Percentiles rank a stretch among this genome's conserved stretches.
These are phyloP conservation scores for Oncorhynchus keta DNA, from an alignment of 2,113 vertebrate genomes.

Conservation along the genomic window DNA sequence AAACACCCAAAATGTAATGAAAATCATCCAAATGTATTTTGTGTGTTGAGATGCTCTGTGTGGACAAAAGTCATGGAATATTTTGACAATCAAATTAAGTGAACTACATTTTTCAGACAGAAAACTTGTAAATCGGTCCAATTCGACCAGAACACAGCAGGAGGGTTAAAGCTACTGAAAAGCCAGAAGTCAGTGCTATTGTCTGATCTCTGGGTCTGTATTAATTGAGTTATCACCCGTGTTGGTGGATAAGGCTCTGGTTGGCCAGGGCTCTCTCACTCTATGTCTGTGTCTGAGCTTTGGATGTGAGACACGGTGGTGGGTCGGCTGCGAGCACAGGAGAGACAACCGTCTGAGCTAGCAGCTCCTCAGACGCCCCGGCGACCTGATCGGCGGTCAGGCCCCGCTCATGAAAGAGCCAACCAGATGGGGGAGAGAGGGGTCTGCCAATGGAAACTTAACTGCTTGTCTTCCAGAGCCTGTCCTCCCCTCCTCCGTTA, in stretches of 20 bases:
- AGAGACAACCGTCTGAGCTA: constrained; percentile 51
- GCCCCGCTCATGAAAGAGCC: constrained; percentile 60
- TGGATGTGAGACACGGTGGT: constrained; percentile 30
- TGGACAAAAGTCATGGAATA: no score
- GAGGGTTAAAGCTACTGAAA: neutral
- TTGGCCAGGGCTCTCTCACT: neutral
- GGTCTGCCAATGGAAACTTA: constrained; percentile 66
- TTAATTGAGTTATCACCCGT: neutral
- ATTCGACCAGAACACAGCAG: no score
- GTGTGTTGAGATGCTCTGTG: no score
- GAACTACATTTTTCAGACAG: no score
- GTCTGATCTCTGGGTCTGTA: constrained; percentile 3
- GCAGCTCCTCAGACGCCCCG: constrained; percentile 54
- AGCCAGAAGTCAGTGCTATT: neutral
- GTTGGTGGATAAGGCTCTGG: neutral
- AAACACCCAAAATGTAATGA: no score
- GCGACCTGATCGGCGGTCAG: constrained; percentile 61
- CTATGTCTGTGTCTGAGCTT: constrained; percentile 8
- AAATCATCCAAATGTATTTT: no score
- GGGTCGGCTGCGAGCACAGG: constrained; percentile 38
- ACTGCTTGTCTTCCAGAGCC: constrained; percentile 59
- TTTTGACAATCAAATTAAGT: no score
- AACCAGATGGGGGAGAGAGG: constrained; percentile 57
- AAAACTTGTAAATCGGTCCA: no score
- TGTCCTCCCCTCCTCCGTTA: neutral